Base-by-base conservation (phyloP, 2,888 invertebrate genomes). In the Thymelicus acteon region DNA sequence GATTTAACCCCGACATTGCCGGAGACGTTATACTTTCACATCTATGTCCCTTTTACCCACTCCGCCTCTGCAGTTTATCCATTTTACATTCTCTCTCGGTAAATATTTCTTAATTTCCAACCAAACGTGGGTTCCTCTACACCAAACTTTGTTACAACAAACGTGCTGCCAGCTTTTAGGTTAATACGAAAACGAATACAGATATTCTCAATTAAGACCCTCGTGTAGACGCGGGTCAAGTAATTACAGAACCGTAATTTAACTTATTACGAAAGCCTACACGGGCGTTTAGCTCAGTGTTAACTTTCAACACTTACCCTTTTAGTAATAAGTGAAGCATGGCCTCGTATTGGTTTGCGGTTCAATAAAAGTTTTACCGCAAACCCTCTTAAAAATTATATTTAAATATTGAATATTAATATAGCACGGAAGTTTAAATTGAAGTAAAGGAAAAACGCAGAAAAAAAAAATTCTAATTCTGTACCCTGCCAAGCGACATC, bases 1-100 rank as follows among this genome's bases (percentile, higher is more conserved):
- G 89, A 92, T 92, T 92, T 88, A 88, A 88, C 88, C 87, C 89
- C 90, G 86, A 86, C 88, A 84, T 86, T 83, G 79, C 77, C 78
- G 76, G 80, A 80, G 82, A 84, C 82, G 80, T 79, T 81, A 80
- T 83, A 84, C 84, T 81, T 82, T 83, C 81, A 79, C 80, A 79
- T 85, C 82, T 79, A 82, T 82, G 83, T 84, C 82, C 82, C 80
- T 84, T 86, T 85, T 83, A 87, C 82, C 81, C 81, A 81, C 81
- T 81, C 82, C 83, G 79, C 79, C 83, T 80, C 79, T 75, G 77
- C 80, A 82, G 82, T 87, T 89, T 86, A 86, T 86, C 80, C 84
- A 79, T 85, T 88, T 87, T 86, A 85, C 86, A 85, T 88, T 87
- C 86, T 82, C 80, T 79, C 78, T 83, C 76, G 75, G 75, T 76